Evolutionary conservation across 2,888 invertebrate species (phyloP).

Genomic region (Philonicus albiceps): DNA sequence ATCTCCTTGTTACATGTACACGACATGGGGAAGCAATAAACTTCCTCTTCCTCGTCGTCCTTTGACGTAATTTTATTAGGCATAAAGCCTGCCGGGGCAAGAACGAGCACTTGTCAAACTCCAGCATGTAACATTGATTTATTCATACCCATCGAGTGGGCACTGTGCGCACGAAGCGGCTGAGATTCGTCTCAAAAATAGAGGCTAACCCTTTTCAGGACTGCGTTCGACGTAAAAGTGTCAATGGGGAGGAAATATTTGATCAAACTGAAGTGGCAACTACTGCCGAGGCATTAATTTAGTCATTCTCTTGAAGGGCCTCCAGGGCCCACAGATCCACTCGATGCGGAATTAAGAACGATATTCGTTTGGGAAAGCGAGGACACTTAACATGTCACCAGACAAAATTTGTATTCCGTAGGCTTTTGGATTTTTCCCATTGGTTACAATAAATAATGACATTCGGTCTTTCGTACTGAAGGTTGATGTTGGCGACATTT

Average conservation of each 20-base stretch:
- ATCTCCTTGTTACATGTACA: conserved; percentile 7
- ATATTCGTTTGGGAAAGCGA: not conserved
- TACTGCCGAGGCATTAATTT: not conserved
- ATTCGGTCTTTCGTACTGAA: not conserved
- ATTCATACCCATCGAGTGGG: conserved; percentile 13
- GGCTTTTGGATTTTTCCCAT: not conserved
- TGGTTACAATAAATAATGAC: not conserved
- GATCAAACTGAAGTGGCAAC: not conserved
- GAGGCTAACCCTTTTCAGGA: not conserved
- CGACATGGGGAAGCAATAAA: conserved; percentile 23
- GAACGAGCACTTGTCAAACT: conserved; percentile 20
- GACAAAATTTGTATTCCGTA: not conserved
- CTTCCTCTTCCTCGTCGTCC: not conserved
- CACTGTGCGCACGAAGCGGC: not conserved
- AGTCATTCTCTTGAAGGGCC: not conserved
- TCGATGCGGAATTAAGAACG: not conserved
- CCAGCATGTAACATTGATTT: conserved; percentile 19
- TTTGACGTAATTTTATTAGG: conserved; percentile 24
- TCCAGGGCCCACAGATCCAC: not conserved
- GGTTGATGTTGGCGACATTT: not conserved
- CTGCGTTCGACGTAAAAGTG: not conserved
- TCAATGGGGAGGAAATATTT: not conserved
- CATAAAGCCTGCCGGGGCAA: conserved; percentile 11
- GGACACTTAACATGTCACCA: not conserved
- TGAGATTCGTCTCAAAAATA: conserved; percentile 2